Conservation (phyloP, 2,888 invertebrate genomes). For the Silvanus unidentatus region DNA sequence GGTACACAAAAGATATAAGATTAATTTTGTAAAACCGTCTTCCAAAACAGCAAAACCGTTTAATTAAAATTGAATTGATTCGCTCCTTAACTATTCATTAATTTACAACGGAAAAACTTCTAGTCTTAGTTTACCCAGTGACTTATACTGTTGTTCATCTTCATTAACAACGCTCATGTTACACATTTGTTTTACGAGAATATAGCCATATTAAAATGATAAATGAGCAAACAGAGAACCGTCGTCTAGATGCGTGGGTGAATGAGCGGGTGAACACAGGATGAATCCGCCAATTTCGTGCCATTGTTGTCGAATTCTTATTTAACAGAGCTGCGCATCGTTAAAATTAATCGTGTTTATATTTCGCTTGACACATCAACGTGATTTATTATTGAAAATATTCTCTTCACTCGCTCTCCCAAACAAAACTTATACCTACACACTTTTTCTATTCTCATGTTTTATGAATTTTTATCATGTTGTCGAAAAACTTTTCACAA, state of each 20-base stretch:
- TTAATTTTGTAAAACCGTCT: no score
- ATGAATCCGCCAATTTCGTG: background rate
- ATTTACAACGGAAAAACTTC: no score
- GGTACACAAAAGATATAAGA: no score
- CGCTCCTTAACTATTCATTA: no score
- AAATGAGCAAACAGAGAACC: slow-evolving; percentile 4
- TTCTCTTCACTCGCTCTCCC: slow-evolving; percentile 12
- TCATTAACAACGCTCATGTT: slow-evolving; percentile 16
- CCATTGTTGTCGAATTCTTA: slow-evolving; percentile 2
- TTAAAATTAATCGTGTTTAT: slow-evolving; percentile 28
- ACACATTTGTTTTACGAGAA: slow-evolving; percentile 14
- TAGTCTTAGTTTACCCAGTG: no score
- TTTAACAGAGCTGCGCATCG: slow-evolving; percentile 1
- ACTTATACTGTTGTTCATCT: slow-evolving; percentile 16
- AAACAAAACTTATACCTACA: no score
- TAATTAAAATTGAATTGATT: no score
- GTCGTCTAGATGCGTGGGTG: no score
- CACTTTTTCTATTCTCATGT: no score
- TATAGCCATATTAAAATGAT: slow-evolving; percentile 15
- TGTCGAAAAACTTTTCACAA: slow-evolving; percentile 18
- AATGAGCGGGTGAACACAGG: no score
- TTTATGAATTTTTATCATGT: slow-evolving; percentile 22
- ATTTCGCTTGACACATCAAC: slow-evolving; percentile 17
- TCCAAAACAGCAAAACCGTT: no score
- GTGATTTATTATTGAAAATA: slow-evolving; percentile 25